Conservation (phyloP, 1,140 invertebrate genomes). For the Lutraria rhynchaena region DNA sequence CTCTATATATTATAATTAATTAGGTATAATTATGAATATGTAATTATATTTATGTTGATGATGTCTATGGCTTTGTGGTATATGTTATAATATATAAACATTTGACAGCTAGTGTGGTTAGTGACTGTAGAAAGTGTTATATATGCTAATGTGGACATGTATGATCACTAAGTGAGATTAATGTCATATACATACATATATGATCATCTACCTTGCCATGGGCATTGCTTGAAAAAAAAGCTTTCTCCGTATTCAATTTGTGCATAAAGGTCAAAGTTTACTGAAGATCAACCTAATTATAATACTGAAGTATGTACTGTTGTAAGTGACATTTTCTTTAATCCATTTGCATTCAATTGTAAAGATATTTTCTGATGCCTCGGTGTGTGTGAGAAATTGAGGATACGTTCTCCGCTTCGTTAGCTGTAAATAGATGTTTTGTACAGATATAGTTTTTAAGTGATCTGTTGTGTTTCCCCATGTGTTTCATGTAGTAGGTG, state of each 20-base stretch:
- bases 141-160: slow-evolving; percentile 2
- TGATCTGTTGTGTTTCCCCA: background rate
- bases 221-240: background rate
- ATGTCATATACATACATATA: background rate
- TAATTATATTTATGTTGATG: too few relatives aligned
- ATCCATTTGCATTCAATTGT: slow-evolving; percentile 16
- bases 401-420: slow-evolving; percentile 11
- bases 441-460: slow-evolving; percentile 4
- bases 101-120: slow-evolving; percentile 21
- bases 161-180: slow-evolving; percentile 7
- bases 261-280: slow-evolving; percentile 27
- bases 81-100: background rate
- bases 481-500: slow-evolving; percentile 21
- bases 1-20: too few relatives aligned
- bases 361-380: background rate
- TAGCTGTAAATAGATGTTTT: background rate
- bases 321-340: slow-evolving; percentile 38
- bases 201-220: slow-evolving; percentile 10
- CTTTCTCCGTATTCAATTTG: background rate
- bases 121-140: background rate
- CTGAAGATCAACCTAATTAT: slow-evolving; percentile 18
- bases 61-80: too few relatives aligned
- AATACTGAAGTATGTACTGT: slow-evolving; percentile 9
- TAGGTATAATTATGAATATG: too few relatives aligned
- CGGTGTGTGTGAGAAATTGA: slow-evolving; percentile 26